Percentiles rank a stretch among this genome's conserved stretches.
These are phyloP conservation scores for Eumerus sabulonum DNA, from an alignment of 2,888 invertebrate genomes.

Conservation along the genomic window DNA sequence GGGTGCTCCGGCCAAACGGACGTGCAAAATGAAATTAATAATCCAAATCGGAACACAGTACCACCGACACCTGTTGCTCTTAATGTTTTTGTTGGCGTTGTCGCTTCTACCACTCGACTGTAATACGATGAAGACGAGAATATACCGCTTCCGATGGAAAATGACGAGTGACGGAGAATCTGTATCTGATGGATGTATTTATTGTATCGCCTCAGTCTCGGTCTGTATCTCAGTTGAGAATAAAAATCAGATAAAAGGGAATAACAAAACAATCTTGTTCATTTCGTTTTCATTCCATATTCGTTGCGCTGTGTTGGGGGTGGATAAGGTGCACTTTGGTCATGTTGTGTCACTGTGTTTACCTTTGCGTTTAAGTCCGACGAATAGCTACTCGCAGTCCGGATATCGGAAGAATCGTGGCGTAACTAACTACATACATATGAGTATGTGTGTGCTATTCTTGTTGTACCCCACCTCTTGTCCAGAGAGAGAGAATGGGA, in stretches of 20 bases:
- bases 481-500: neutral
- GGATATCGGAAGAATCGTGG: conserved; percentile 21
- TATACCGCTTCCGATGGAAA: conserved; percentile 38
- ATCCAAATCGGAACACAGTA: conserved; percentile 47
- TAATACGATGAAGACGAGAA: no score
- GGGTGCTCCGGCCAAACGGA: conserved; percentile 15
- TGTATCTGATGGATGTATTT: conserved; percentile 62
- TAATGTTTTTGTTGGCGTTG: conserved; percentile 30
- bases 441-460: no score
- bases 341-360: neutral
- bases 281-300: conserved; percentile 53
- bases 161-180: conserved; percentile 55
- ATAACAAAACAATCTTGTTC: conserved; percentile 9
- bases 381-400: conserved; percentile 11
- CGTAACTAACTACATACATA: conserved; percentile 36
- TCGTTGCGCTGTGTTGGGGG: neutral
- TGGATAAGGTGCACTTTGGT: no score
- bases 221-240: conserved; percentile 15
- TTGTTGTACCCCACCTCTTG: no score
- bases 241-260: conserved; percentile 6
- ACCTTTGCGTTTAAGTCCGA: conserved; percentile 8
- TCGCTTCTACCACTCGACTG: no score
- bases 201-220: conserved; percentile 46
- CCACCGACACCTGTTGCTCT: conserved; percentile 24
- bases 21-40: conserved; percentile 33